Conservation (phyloP, 2,888 invertebrate genomes). For the Agrochola litura region DNA sequence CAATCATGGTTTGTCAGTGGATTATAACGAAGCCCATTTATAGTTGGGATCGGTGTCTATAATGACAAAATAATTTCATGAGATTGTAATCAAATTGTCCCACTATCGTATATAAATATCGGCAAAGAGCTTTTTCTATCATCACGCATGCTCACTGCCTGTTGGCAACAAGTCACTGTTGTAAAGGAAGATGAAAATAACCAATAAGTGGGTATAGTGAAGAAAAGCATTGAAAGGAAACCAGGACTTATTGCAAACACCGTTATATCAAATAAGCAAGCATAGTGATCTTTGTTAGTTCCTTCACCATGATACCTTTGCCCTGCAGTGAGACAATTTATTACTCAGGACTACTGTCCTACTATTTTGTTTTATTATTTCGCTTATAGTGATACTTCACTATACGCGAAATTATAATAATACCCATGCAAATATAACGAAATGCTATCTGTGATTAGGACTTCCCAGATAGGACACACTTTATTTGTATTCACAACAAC, state of each 20-base stretch:
- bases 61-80: neutral
- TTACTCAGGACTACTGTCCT: too few species aligned
- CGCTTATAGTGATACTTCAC: neutral
- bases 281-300: neutral
- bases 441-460: conserved; percentile 33
- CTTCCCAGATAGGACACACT: conserved; percentile 19
- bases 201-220: neutral
- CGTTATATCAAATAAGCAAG: neutral
- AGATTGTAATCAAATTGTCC: neutral
- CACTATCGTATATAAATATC: too few species aligned
- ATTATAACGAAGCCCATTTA: neutral
- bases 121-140: neutral
- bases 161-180: neutral
- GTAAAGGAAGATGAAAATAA: neutral
- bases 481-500: conserved; percentile 10
- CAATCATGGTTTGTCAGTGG: neutral
- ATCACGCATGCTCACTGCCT: too few species aligned
- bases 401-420: neutral
- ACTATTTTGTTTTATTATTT: too few species aligned
- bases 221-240: neutral
- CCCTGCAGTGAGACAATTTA: neutral
- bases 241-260: neutral
- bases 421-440: conserved; percentile 21
- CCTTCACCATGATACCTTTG: too few species aligned
- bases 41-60: neutral